These are phyloP conservation scores for Sebastes fasciatus DNA, from an alignment of 2,113 vertebrate species.

Conservation along the genomic window DNA sequence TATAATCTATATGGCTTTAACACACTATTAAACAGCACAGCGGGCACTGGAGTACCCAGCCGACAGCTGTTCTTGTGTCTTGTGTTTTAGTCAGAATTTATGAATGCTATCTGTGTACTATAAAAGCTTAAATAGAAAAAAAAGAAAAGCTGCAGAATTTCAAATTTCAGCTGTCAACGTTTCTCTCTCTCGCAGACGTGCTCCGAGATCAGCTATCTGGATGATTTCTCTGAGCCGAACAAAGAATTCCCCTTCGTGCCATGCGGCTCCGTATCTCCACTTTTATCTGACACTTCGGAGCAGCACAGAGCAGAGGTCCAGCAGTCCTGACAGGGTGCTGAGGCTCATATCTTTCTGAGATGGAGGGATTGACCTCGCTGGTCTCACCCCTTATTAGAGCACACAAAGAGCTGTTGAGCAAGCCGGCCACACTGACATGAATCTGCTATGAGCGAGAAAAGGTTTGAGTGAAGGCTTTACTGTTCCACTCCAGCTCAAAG, in stretches of 20 bases:
- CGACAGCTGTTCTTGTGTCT: too few species aligned
- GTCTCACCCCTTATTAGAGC: conserved; percentile 20
- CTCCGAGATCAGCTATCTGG: not conserved
- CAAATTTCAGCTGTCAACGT: not conserved
- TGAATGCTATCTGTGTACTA: not conserved
- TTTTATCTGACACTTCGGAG: conserved; percentile 23
- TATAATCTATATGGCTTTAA: not conserved
- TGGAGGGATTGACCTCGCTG: conserved; percentile 22
- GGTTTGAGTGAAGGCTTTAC: conserved; percentile 20
- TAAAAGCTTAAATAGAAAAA: not conserved
- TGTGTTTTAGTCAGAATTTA: not conserved
- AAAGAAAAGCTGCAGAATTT: not conserved
- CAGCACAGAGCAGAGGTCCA: not conserved
- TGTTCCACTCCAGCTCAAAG: conserved; percentile 19
- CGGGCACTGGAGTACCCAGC: not conserved
- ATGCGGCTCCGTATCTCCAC: conserved; percentile 16
- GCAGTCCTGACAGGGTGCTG: conserved; percentile 1
- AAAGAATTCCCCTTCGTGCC: conserved; percentile 14
- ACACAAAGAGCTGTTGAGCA: conserved; percentile 46
- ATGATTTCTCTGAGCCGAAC: conserved; percentile 4
- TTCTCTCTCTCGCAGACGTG: not conserved
- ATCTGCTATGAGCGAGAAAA: not conserved
- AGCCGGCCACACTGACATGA: not conserved
- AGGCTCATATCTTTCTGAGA: conserved; percentile 1
- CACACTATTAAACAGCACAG: not conserved